Percentiles rank a stretch among this genome's conserved stretches.
phyloP scores from a whole-genome alignment of 2,888 invertebrate genomes.

The Nomada goodeniana region DNA sequence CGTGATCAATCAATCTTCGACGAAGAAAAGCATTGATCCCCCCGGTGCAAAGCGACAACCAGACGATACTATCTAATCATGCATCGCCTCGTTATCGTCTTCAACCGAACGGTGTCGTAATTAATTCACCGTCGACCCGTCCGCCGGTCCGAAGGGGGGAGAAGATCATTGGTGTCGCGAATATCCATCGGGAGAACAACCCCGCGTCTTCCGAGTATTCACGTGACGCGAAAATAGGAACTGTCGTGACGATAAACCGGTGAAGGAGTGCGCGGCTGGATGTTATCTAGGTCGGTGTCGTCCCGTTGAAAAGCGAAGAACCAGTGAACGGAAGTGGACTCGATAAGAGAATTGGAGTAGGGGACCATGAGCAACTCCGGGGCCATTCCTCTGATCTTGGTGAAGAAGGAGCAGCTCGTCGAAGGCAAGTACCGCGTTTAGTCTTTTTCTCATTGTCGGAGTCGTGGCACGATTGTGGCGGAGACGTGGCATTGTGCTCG shows the following conservation, averaged over 20 bases:
- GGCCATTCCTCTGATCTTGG: slow-evolving; percentile 80
- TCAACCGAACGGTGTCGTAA: slow-evolving; percentile 22
- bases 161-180: not conserved
- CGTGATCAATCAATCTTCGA: not conserved
- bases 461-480: slow-evolving; percentile 9
- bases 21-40: slow-evolving; percentile 19
- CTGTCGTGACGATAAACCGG: slow-evolving; percentile 57
- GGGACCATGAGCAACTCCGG: slow-evolving; percentile 79
- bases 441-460: slow-evolving; percentile 35
- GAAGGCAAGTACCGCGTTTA: slow-evolving; percentile 78
- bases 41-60: slow-evolving; percentile 10
- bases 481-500: slow-evolving; percentile 37
- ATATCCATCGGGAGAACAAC: too few relatives aligned
- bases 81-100: slow-evolving; percentile 3
- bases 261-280: slow-evolving; percentile 26
- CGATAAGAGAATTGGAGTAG: slow-evolving; percentile 20
- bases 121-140: slow-evolving; percentile 18
- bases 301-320: slow-evolving; percentile 16
- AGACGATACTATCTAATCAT: slow-evolving; percentile 13
- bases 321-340: slow-evolving; percentile 37
- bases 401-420: slow-evolving; percentile 78
- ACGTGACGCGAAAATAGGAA: slow-evolving; percentile 35
- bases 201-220: too few relatives aligned
- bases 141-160: not conserved
- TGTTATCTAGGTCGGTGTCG: slow-evolving; percentile 43